A percentile compares a stretch with the other conserved stretches of the same genome.
Conservation (phyloP, 2,888 invertebrate genomes). For the Lamellibrachia satsuma region DNA sequence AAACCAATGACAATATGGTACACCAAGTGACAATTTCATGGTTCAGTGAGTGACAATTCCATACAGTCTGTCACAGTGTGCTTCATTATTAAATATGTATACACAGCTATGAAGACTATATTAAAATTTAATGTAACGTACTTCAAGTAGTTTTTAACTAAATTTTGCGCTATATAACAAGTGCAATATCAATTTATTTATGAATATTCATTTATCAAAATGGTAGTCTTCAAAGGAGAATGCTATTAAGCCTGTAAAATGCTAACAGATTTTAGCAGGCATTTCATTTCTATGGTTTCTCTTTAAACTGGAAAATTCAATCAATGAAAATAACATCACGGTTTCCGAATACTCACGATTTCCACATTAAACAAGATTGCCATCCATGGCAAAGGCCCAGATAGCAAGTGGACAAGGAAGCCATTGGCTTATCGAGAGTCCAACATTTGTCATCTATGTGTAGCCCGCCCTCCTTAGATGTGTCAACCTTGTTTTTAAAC, state of each 20-base stretch:
- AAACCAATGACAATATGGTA: not conserved
- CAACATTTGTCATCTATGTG: too few species aligned
- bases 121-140: too few species aligned
- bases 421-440: too few species aligned
- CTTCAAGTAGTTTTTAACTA: too few species aligned
- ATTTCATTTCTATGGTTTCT: not conserved
- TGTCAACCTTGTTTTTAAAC: too few species aligned
- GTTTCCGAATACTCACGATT: not conserved
- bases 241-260: not conserved
- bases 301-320: not conserved
- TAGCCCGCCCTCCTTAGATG: too few species aligned
- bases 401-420: too few species aligned
- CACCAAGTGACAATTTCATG: not conserved
- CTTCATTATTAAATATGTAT: not conserved
- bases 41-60: too few species aligned
- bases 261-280: not conserved
- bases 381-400: too few species aligned
- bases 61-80: too few species aligned
- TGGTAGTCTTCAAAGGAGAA: not conserved
- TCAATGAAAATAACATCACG: not conserved
- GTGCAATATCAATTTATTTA: too few species aligned
- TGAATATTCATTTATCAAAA: not conserved
- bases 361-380: not conserved
- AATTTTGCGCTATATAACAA: too few species aligned
- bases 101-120: not conserved